Evolutionary conservation across 2,797 vertebrate genomes (phyloP).

Genomic region (Agapornis canus): DNA sequence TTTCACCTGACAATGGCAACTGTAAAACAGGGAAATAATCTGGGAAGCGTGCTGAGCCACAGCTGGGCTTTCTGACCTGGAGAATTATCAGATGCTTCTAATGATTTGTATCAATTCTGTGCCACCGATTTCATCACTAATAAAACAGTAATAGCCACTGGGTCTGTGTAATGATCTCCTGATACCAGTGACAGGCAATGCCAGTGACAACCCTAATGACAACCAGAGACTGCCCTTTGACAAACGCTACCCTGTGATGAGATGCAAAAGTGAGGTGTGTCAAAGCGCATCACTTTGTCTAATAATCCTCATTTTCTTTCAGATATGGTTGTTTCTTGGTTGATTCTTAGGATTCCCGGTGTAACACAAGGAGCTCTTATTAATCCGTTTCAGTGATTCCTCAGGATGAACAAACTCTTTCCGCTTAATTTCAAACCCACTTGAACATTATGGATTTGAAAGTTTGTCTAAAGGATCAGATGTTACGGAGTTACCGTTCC

Average conservation of each 20-base stretch:
- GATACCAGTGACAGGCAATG: neutral
- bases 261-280: neutral
- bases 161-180: neutral
- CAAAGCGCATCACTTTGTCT: neutral
- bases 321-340: neutral
- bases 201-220: neutral
- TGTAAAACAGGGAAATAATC: neutral
- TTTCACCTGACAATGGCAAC: neutral
- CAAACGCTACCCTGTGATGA: neutral
- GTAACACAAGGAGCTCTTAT: neutral
- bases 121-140: neutral
- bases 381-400: neutral
- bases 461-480: slow-evolving; percentile 29
- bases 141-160: neutral
- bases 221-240: neutral
- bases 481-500: neutral
- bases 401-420: slow-evolving; percentile 5
- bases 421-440: slow-evolving; percentile 25
- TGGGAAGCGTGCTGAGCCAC: neutral
- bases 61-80: neutral
- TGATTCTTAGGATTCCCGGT: neutral
- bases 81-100: neutral
- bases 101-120: neutral
- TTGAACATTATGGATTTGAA: neutral
- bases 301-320: neutral